Conservation (phyloP, 2,888 invertebrate species). For the Temnothorax rugatulus region DNA sequence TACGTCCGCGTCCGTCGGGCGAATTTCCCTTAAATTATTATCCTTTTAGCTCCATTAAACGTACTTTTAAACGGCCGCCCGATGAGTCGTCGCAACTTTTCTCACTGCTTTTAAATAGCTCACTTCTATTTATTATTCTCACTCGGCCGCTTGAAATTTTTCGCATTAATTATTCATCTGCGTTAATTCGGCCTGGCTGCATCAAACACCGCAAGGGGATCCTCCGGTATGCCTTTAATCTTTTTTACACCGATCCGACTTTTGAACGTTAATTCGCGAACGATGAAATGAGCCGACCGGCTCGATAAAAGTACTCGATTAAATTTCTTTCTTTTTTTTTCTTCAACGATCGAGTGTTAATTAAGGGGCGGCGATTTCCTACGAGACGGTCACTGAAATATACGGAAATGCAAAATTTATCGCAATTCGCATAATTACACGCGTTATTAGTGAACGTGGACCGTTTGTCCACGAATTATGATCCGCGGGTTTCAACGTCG, state of each 20-base stretch:
- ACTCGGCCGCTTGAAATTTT: constrained; percentile 51
- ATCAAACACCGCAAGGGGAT: constrained; percentile 15
- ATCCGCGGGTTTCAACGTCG: constrained; percentile 55
- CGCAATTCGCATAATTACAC: constrained; percentile 62
- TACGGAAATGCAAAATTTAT: constrained; percentile 32
- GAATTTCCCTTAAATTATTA: constrained; percentile 72
- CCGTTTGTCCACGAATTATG: constrained; percentile 56
- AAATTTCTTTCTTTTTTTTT: constrained; percentile 1
- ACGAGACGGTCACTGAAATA: constrained; percentile 5
- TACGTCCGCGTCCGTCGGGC: constrained; percentile 64
- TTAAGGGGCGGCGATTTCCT: neutral
- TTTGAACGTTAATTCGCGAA: constrained; percentile 48
- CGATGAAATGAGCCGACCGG: constrained; percentile 38
- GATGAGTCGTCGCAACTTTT: constrained; percentile 67
- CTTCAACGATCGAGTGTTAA: constrained; percentile 21
- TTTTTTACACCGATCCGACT: constrained; percentile 50
- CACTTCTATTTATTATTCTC: constrained; percentile 63
- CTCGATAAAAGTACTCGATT: constrained; percentile 32
- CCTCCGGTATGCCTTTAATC: constrained; percentile 40
- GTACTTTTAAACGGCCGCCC: constrained; percentile 70
- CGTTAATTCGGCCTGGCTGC: constrained; percentile 42
- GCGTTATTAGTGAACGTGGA: constrained; percentile 69
- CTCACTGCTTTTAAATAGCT: constrained; percentile 61
- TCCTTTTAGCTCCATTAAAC: constrained; percentile 77
- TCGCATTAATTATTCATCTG: constrained; percentile 69